Conservation (phyloP, 2,797 vertebrate species). For the Clamator glandarius region DNA sequence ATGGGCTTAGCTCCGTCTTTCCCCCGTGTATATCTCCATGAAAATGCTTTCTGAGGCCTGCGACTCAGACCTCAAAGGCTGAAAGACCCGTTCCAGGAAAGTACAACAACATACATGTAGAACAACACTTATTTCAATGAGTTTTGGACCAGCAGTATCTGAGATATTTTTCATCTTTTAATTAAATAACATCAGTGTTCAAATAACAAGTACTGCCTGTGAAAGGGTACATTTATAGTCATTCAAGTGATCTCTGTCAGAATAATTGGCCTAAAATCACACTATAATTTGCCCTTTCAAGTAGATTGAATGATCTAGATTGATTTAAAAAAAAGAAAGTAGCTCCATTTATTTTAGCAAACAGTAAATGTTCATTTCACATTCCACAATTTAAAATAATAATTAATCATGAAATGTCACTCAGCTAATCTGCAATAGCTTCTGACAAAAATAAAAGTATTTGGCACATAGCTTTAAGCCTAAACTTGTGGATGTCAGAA, state of each 20-base stretch:
- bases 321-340: not conserved
- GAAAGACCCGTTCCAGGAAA: not conserved
- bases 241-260: not conserved
- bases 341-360: not conserved
- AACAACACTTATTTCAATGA: not conserved
- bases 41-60: not conserved
- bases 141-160: not conserved
- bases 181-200: not conserved
- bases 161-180: not conserved
- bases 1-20: no score
- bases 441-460: not conserved
- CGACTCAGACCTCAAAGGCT: not conserved
- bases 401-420: not conserved
- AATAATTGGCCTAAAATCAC: constrained; percentile 3
- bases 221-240: not conserved
- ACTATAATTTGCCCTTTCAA: constrained; percentile 27
- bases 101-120: not conserved
- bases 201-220: not conserved
- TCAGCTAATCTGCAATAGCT: not conserved
- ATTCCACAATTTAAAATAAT: not conserved
- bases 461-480: not conserved
- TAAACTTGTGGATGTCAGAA: not conserved
- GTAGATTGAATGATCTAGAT: not conserved
- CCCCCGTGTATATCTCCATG: not conserved
- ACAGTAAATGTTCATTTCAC: not conserved